These are phyloP conservation scores for Pipistrellus nathusii DNA, from an alignment of 2,797 vertebrate species.

Conservation along the genomic window DNA sequence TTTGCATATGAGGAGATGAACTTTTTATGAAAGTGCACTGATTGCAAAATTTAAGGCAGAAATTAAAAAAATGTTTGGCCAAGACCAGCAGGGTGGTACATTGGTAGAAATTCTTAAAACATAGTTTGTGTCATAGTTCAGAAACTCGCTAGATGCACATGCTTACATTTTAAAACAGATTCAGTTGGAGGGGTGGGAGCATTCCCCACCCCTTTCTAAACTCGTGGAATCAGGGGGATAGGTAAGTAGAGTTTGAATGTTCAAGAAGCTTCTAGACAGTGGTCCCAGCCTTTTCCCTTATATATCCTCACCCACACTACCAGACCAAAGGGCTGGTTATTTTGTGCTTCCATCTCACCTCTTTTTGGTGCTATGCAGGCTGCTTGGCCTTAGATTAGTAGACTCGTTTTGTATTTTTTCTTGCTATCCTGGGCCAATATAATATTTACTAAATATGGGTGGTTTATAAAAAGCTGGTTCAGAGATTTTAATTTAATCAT, in stretches of 20 bases:
- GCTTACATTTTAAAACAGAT: background rate
- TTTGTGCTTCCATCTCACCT: background rate
- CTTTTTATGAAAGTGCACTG: background rate
- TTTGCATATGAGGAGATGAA: conserved; percentile 36
- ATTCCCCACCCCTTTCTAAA: background rate
- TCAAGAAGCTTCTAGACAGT: background rate
- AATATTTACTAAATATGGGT: conserved; percentile 20
- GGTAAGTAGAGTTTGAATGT: background rate
- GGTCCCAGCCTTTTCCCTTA: background rate
- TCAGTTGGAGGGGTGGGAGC: background rate
- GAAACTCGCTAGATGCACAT: background rate
- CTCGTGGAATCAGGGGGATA: background rate
- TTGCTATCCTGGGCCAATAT: background rate
- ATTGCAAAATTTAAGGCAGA: conserved; percentile 34
- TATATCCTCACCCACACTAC: background rate
- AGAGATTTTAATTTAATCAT: conserved; percentile 33
- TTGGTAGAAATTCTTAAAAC: conserved; percentile 36
- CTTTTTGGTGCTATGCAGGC: background rate
- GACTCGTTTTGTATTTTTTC: conserved; percentile 14
- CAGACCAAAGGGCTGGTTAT: background rate
- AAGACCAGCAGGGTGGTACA: background rate
- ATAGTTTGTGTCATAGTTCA: background rate
- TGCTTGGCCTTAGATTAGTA: background rate
- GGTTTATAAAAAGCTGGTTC: conserved; percentile 35
- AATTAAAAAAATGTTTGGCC: conserved; percentile 30